Base-by-base conservation (phyloP, 2,113 vertebrate species). In the Takifugu flavidus region DNA sequence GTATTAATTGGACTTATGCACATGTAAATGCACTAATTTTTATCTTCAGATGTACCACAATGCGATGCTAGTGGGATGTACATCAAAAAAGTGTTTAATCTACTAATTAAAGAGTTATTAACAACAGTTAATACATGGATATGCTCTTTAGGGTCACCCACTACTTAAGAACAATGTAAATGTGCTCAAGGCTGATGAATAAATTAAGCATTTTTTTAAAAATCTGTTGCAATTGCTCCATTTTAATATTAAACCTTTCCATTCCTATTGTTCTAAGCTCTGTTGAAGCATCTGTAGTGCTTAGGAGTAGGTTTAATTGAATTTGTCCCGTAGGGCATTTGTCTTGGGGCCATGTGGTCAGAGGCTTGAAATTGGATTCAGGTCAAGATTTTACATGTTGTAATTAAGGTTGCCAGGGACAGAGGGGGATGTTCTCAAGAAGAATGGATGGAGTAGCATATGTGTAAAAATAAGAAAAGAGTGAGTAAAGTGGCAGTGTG, bases 401-500 rank as follows among this genome's bases (percentile, higher is more conserved):
- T 89, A 88, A 91, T 90, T 88, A 88, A 87, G 83, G 88, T 87
- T 77, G 73, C 57, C 3, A 56, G 79, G 75, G 54, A 57, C 59
- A 50, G 46, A 54, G 3, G 58, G 3, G 31, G 47, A 64, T 28
- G 13, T 28, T 46, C 47, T 29, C 26, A 25, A 44, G 56, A 3
- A 39, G 54, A 47, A 65, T 42, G 27, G 51, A 57, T 31, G 25
- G 6, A 51, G 39, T 0, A 50, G 14, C n/a, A 11, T 43, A 44
- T 25, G 13, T 6, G 25, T 51, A n/a, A 15, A 66, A 54, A 55
- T 10, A n/a, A 11, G 26, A 49, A 28, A 63, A 15, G 6, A 20
- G 28, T 4, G 51, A 67, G 20, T 6, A 25, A 27, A 4, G 55
- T 6, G 27, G 54, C 34, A 25, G 4, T 29, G 20, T 31, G 53